Conservation (phyloP, 2,797 vertebrate species). For the Onychomys leucogaster region DNA sequence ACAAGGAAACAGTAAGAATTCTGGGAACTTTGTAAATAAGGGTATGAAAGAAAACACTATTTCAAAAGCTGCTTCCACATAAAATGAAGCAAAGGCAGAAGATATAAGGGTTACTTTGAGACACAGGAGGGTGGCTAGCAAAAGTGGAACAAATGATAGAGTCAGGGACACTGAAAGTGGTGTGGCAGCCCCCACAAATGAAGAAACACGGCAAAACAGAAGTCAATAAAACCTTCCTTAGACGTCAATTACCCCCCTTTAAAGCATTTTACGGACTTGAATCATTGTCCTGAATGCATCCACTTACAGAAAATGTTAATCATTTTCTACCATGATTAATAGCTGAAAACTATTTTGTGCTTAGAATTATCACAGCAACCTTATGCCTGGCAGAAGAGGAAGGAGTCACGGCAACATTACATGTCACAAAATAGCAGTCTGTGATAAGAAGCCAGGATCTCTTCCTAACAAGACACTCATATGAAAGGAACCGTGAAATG, state of each 20-base stretch:
- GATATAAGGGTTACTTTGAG: slow-evolving; percentile 26
- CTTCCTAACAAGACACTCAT: slow-evolving; percentile 24
- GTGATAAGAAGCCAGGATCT: neutral
- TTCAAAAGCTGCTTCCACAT: slow-evolving; percentile 39
- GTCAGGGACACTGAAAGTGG: neutral
- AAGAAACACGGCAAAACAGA: neutral
- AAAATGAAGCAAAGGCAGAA: neutral
- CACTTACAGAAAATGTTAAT: slow-evolving; percentile 21
- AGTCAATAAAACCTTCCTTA: neutral
- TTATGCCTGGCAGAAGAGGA: neutral
- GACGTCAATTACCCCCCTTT: neutral
- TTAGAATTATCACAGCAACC: slow-evolving; percentile 49
- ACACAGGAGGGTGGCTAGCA: neutral
- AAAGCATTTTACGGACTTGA: slow-evolving; percentile 17
- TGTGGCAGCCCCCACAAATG: neutral
- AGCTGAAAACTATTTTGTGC: slow-evolving; percentile 34
- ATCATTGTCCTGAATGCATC: neutral
- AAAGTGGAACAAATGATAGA: neutral
- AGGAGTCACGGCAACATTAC: slow-evolving; percentile 50
- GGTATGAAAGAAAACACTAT: neutral
- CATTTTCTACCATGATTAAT: neutral
- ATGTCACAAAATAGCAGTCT: slow-evolving; percentile 38
- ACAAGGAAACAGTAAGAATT: neutral
- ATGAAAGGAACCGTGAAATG: slow-evolving; percentile 34
- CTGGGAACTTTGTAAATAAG: slow-evolving; percentile 18